A percentile compares a stretch with the other conserved stretches of the same genome.
These are phyloP conservation scores for Pandemis cinnamomeana DNA, from an alignment of 2,888 invertebrate species.

Conservation along the genomic window DNA sequence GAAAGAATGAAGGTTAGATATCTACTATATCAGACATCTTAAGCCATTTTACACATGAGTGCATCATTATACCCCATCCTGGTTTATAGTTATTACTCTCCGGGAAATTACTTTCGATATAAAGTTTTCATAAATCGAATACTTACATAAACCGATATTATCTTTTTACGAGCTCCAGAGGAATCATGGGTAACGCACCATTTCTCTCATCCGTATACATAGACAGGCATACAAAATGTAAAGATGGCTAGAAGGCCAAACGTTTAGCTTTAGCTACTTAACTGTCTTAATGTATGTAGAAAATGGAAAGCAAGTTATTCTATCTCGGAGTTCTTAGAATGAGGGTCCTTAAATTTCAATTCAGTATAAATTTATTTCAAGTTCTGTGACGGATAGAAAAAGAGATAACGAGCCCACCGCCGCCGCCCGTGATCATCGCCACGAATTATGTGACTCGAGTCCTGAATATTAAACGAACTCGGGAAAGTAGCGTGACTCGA, in stretches of 20 bases:
- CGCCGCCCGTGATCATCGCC: constrained; percentile 71
- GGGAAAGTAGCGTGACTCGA: constrained; percentile 63
- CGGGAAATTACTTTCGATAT: constrained; percentile 43
- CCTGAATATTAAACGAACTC: constrained; percentile 73
- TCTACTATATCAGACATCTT: constrained; percentile 8
- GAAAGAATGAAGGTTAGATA: neutral
- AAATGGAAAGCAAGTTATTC: constrained; percentile 40
- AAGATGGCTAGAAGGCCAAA: neutral
- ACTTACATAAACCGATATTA: constrained; percentile 46
- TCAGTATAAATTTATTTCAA: constrained; percentile 64
- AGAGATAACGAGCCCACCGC: constrained; percentile 70
- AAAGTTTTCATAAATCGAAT: constrained; percentile 47
- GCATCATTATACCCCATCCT: constrained; percentile 37
- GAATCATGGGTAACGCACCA: constrained; percentile 15
- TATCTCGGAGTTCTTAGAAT: constrained; percentile 54
- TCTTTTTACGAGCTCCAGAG: constrained; percentile 45
- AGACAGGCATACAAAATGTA: neutral
- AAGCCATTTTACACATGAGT: constrained; percentile 33
- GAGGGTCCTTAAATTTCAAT: constrained; percentile 60
- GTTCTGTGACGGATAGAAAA: constrained; percentile 70
- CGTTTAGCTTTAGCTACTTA: neutral
- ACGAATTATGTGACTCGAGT: constrained; percentile 74
- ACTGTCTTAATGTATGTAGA: neutral
- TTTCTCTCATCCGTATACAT: constrained; percentile 5
- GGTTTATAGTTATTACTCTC: constrained; percentile 39